These are phyloP conservation scores for Pseudococcus jackbeardsleyi DNA, from an alignment of 2,888 invertebrate genomes.

Conservation along the genomic window DNA sequence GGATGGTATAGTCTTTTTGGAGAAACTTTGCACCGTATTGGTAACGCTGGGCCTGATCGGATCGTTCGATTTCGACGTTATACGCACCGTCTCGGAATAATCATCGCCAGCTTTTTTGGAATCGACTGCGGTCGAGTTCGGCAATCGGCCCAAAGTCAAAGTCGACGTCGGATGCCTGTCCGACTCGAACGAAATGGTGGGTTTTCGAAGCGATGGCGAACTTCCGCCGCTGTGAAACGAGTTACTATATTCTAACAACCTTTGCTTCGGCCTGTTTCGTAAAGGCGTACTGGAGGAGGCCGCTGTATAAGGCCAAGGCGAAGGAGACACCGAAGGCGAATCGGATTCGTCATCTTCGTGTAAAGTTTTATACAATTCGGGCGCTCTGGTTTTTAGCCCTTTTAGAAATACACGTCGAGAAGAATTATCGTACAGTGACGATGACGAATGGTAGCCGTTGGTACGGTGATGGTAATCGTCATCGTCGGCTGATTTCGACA, in stretches of 20 bases:
- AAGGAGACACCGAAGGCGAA: background rate
- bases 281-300: constrained; percentile 66
- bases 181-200: constrained; percentile 66
- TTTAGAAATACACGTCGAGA: constrained; percentile 80
- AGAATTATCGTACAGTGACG: constrained; percentile 71
- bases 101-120: constrained; percentile 72
- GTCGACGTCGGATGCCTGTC: constrained; percentile 66
- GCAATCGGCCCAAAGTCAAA: background rate
- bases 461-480: constrained; percentile 66
- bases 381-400: constrained; percentile 79
- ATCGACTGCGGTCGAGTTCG: constrained; percentile 15
- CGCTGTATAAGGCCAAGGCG: background rate
- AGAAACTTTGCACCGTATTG: constrained; percentile 79
- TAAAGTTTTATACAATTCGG: constrained; percentile 80
- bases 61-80: constrained; percentile 78
- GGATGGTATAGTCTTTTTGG: constrained; percentile 78
- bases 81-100: constrained; percentile 80
- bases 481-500: constrained; percentile 80
- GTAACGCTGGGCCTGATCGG: constrained; percentile 79
- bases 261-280: constrained; percentile 66
- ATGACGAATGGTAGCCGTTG: constrained; percentile 70
- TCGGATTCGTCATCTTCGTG: constrained; percentile 74
- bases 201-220: constrained; percentile 64
- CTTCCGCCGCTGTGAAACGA: constrained; percentile 67
- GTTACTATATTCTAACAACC: constrained; percentile 67